A percentile compares a stretch with the other conserved stretches of the same genome.
phyloP scores from a whole-genome alignment of 2,797 vertebrate genomes.

The Myotis myotis region DNA sequence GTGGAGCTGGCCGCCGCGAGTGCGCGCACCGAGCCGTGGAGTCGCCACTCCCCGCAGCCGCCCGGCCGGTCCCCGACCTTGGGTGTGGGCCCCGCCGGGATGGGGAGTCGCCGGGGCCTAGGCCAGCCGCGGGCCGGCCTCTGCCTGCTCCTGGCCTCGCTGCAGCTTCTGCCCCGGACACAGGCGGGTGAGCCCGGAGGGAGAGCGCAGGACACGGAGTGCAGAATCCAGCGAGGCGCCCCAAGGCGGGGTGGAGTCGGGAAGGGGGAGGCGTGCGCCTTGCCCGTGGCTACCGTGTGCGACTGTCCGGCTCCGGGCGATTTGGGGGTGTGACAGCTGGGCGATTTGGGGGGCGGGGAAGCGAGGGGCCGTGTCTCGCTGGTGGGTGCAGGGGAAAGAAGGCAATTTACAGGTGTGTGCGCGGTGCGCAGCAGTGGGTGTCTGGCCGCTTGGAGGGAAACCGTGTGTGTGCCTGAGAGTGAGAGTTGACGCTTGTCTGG shows the following conservation, averaged over 20 bases:
- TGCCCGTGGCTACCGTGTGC: background rate
- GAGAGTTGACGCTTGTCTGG: background rate
- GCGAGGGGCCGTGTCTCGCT: background rate
- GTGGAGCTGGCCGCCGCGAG: background rate
- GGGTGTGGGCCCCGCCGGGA: background rate
- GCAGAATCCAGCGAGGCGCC: background rate
- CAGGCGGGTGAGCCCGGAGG: conserved; percentile 62
- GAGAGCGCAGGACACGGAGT: background rate
- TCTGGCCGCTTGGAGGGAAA: background rate
- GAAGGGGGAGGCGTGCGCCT: background rate
- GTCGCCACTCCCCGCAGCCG: conserved; percentile 27
- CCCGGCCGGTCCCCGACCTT: background rate
- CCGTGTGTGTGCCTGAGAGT: background rate
- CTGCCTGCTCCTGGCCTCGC: conserved; percentile 51
- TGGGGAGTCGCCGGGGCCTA: conserved; percentile 44
- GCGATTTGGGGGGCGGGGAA: background rate
- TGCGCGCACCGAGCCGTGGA: background rate
- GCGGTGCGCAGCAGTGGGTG: background rate
- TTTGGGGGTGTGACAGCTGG: background rate
- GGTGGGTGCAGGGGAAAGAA: background rate
- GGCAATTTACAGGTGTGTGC: background rate
- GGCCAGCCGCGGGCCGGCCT: conserved; percentile 43
- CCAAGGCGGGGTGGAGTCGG: background rate
- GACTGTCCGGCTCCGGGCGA: background rate
- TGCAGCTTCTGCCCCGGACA: conserved; percentile 53